Base-by-base conservation (phyloP, 2,888 invertebrate genomes). In the Drosophila planitibia region DNA sequence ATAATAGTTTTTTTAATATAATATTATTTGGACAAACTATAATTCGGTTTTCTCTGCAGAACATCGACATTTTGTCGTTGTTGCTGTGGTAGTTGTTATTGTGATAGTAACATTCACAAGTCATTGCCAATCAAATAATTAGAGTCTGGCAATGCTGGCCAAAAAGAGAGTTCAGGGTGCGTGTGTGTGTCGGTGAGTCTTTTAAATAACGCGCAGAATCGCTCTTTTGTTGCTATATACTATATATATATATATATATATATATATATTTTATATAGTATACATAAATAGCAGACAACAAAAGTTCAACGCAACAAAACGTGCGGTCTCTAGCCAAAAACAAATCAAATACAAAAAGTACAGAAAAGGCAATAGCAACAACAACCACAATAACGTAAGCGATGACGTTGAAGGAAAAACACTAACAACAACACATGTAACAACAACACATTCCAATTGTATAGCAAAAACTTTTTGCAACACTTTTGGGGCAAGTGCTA, bases 71-170 rank as follows among this genome's bases (percentile, higher is more conserved):
- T 19, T 25, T 52, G 25, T 4, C 16, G 19, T n/a, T 57, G 62
- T 19, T 58, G 37, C 60, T 51, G n/a, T 32, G 51, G 32, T 44
- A 53, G 51, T 32, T 62, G 59, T 41, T 57, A 51, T 53, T 60
- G 57, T 47, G 67, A 28, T 53, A 47, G 58, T 47, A 70, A 66
- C 63, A 77, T 79, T 63, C 77, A 70, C 76, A 76, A 85, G 81
- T 85, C 81, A 82, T 85, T 85, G 85, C 82, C 83, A 85, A 84
- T 84, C 83, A 81, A 82, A 85, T 84, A 84, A 82, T 84, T 81
- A 84, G 76, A 81, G 79, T 76, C 83, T 84, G 84, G 83, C 84
- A 83, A 83, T 74, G 82, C 83, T 71, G 72, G 49, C 66, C 57
- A 55, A 72, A 70, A 72, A 71, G 69, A 79, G 67, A 79, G 63